Percentiles rank a stretch among this genome's conserved stretches.
phyloP scores from a whole-genome alignment of 2,888 invertebrate species.

The Syrphus vitripennis region DNA sequence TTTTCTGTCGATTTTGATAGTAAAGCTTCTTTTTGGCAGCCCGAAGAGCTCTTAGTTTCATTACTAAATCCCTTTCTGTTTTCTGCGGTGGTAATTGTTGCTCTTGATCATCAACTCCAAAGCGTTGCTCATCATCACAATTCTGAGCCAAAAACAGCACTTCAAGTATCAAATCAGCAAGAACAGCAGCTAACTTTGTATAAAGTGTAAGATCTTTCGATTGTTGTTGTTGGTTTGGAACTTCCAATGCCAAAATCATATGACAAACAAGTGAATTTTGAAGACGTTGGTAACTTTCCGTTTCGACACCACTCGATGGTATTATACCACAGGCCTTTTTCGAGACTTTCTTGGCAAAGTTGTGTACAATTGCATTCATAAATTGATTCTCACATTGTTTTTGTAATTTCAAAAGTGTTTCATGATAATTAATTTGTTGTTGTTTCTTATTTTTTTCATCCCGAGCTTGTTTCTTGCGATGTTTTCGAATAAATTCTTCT shows the following conservation, averaged over 20 bases:
- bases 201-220: conserved; percentile 30
- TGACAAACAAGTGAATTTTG: conserved; percentile 51
- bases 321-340: neutral
- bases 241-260: conserved; percentile 34
- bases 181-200: conserved; percentile 33
- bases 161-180: conserved; percentile 47
- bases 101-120: neutral
- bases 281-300: conserved; percentile 39
- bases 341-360: conserved; percentile 34
- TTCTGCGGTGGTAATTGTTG: neutral
- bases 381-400: conserved; percentile 52
- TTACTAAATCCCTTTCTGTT: conserved; percentile 13
- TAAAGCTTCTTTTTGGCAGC: conserved; percentile 39
- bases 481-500: conserved; percentile 21
- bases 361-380: conserved; percentile 44
- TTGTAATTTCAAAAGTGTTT: conserved; percentile 41
- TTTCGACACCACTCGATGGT: conserved; percentile 4
- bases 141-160: conserved; percentile 41
- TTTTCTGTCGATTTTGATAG: neutral
- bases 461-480: conserved; percentile 38
- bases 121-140: neutral
- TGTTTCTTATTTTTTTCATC: conserved; percentile 16
- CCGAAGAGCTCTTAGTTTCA: conserved; percentile 11
- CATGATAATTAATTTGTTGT: conserved; percentile 41
- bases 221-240: conserved; percentile 35